Evolutionary conservation across 1,140 invertebrate genomes (phyloP), one percentile per base, ranked within the genome.

Genomic region (Hyphantria cunea): DNA sequence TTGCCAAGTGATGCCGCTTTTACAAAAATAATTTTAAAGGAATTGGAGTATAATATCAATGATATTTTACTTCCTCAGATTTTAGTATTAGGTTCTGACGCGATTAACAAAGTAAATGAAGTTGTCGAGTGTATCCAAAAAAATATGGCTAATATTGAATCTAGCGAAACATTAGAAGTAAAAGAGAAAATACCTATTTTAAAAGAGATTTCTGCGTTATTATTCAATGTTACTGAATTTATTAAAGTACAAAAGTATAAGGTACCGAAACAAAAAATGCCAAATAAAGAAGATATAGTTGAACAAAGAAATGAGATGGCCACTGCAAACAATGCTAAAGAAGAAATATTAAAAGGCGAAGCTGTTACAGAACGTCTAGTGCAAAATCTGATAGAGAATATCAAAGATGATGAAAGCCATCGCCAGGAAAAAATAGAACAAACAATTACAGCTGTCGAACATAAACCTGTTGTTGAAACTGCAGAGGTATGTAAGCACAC

Each of bases 181-280:
- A 86, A 81, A 71, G 78, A 86, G 48, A 90, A 90, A 70, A 87
- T 90, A 54, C 85, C 87, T 9, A 80, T 88, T 41, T 88, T 87
- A 47, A 85, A 76, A 68, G 68, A 76, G 41, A 60, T 90, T 49
- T 66, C 82, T 10, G 32, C 49, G 31, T n/a, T 73, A 14, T 52
- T 89, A 14, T 64, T 74, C 14, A 51, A 60, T 33, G 49, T 48
- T 10, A 47, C 42, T 0, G 49, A 65, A 13, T 31, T 31, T 6
- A 53, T 70, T 10, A 64, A 62, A 37, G 39, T 2, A 13, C 25
- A 60, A 12, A 42, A n/a, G 10, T 14, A 4, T 0, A 51, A 60
- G 17, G 17, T 42, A 51, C 10, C 7, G 0, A 51, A 33, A 50
- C 0, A n/a, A 5, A 9, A 37, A 39, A 39, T 11, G 5, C 10